Evolutionary conservation across 2,113 vertebrate genomes (phyloP), one percentile per base, ranked within the genome.

Genomic region (Pollimyrus isidori): DNA sequence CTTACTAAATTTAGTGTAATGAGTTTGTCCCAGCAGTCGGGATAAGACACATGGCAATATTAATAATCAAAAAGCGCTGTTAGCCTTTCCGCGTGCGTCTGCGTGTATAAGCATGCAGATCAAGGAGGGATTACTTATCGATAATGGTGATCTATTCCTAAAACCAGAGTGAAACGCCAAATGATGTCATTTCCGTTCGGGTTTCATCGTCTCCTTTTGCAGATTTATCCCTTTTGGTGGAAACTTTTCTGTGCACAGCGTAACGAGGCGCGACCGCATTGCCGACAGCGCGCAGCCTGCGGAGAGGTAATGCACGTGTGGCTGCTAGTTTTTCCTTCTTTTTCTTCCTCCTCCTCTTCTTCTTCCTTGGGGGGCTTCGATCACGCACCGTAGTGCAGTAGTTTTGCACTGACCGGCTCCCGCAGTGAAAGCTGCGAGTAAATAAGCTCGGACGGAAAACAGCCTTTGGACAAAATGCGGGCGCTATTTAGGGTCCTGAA

Each of bases 181-280:
- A 87, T 97, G 96, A 97, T 96, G 97, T 97, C 97, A 97, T 93
- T 96, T 97, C 96, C 96, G 95, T 93, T 90, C 94, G 91, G 92
- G 91, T 93, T 91, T 92, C 90, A 93, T 91, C 92, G 90, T 92
- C 93, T 93, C 89, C 92, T 86, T 80, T 48, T 7, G n/a, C 56
- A 89, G 69, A 91, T 76, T 89, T 48, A 89, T 90, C 89, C 87
- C 87, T 87, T 89, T 91, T 91, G 90, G 92, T 92, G 91, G 92
- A 95, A 97, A 97, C 95, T 97, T 97, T 96, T 92, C 89, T 45
- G 90, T 82, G 76, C 88, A 88, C 49, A 46, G 76, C 26, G 50
- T 7, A 17, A 49, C 87, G 82, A 90, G 87, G 87, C 19, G 84
- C 80, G 87, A 87, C 88, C 89, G 90, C 73, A 90, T 88, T 91